Conservation (phyloP, 2,797 vertebrate genomes). For the Microctenopoma steveboyesi region DNA sequence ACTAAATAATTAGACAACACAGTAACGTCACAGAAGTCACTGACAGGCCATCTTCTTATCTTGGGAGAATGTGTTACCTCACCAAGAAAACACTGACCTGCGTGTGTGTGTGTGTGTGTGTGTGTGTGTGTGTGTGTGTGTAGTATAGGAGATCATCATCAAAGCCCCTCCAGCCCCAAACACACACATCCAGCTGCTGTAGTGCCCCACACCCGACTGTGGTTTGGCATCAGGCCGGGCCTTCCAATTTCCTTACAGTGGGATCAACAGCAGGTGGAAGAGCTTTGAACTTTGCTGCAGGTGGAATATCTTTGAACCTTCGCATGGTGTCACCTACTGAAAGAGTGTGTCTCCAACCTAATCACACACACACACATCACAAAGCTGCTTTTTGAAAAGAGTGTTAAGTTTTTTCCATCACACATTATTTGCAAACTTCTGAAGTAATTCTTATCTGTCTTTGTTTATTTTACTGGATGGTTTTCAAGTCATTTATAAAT, state of each 20-base stretch:
- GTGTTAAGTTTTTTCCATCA: no score
- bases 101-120: constrained; percentile 14
- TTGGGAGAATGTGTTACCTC: not conserved
- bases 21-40: not conserved
- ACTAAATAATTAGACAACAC: constrained; percentile 3
- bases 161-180: constrained; percentile 51
- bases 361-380: no score
- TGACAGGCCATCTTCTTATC: not conserved
- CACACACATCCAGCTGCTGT: constrained; percentile 53
- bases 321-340: constrained; percentile 40
- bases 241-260: constrained; percentile 61
- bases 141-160: constrained; percentile 39
- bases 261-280: constrained; percentile 67
- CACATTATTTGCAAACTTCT: no score
- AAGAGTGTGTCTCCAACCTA: constrained; percentile 9
- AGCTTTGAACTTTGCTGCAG: constrained; percentile 73
- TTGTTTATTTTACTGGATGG: no score
- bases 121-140: constrained; percentile 6
- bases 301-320: constrained; percentile 71
- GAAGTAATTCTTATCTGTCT: no score
- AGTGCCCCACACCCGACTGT: constrained; percentile 60
- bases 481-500: no score
- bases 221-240: constrained; percentile 67
- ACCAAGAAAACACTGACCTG: constrained; percentile 7
- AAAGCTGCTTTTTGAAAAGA: no score